Conservation (phyloP, 2,797 vertebrate genomes). For the Poeciliopsis paucimaculata region DNA sequence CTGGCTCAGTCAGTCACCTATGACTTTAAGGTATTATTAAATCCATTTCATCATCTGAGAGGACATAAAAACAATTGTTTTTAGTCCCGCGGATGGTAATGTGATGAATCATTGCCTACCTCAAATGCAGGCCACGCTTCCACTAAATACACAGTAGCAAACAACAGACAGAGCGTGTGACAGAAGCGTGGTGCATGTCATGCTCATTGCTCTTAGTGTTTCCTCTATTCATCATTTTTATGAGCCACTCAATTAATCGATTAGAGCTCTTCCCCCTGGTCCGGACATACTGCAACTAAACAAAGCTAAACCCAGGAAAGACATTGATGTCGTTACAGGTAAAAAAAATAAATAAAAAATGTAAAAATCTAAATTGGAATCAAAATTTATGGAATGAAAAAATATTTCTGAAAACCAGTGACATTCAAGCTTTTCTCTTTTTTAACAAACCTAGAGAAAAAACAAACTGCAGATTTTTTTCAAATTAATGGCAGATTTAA, state of each 20-base stretch:
- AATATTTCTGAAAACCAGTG: neutral
- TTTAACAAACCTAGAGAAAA: neutral
- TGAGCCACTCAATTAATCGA: constrained; percentile 89
- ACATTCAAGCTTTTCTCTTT: neutral
- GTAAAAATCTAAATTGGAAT: constrained; percentile 8
- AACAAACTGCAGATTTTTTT: neutral
- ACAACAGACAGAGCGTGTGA: constrained; percentile 39
- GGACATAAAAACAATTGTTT: constrained; percentile 39
- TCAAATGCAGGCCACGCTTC: constrained; percentile 17
- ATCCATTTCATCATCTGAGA: constrained; percentile 26
- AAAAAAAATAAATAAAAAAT: constrained; percentile 6
- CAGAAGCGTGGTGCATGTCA: constrained; percentile 63
- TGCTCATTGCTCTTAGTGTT: constrained; percentile 80
- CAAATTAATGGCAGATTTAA: neutral
- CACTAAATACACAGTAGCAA: constrained; percentile 18
- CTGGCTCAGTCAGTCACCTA: constrained; percentile 2
- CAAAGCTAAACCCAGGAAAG: constrained; percentile 80
- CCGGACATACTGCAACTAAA: constrained; percentile 86
- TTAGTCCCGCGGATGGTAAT: constrained; percentile 20
- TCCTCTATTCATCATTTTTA: constrained; percentile 90
- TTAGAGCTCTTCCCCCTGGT: constrained; percentile 89
- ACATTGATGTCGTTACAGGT: constrained; percentile 74
- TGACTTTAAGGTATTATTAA: constrained; percentile 29
- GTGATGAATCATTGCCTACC: constrained; percentile 37
- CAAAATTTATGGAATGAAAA: neutral